Base-by-base conservation (phyloP, 2,797 vertebrate genomes). In the Synanceia verrucosa region DNA sequence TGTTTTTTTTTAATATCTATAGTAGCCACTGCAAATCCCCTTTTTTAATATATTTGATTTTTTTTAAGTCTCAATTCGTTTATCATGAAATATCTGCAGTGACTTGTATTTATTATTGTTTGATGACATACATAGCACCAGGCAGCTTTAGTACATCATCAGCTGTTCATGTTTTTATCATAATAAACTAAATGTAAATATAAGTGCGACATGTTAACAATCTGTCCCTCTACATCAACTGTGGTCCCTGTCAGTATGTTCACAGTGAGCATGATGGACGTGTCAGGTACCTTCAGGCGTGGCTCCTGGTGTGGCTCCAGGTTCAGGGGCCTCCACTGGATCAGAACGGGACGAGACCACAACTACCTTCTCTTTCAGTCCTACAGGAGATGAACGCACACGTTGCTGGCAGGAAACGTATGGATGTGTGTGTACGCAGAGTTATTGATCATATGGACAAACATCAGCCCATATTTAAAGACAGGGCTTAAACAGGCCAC, bases 351-450 rank as follows among this genome's bases (percentile, higher is more conserved):
- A 13, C 1, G 74, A 50, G 59, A 84, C 62, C 8, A 85, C 81
- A 1, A 77, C 80, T 5, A 48, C 62, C 63, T 91, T 94, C 56
- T 94, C 93, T 86, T 92, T 93, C 73, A 95, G 82, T 60, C 94
- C 94, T 95, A 86, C 51, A 68, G 78, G 83, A 73, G 67, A 86
- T 31, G 76, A 63, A 87, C 9, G 77, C 34, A 91, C 55, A 91
- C 21, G 62, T 76, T 79, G 83, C 76, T 83, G 84, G 44, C 64
- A 76, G 65, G 60, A 60, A 43, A 51, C 29, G 8, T 21, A 26
- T 9, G 16, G 6, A 24, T 5, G 10, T 29, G 29, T 13, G n/a
- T 43, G 39, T n/a, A n/a, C 16, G 4, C 26, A 3, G 12, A 12
- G 46, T 9, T 2, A 13, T 31, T 9, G 19, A 31, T 31, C 6